Evolutionary conservation across 1,140 invertebrate species (phyloP).

Genomic region (Aphaenogaster ashmeadi): DNA sequence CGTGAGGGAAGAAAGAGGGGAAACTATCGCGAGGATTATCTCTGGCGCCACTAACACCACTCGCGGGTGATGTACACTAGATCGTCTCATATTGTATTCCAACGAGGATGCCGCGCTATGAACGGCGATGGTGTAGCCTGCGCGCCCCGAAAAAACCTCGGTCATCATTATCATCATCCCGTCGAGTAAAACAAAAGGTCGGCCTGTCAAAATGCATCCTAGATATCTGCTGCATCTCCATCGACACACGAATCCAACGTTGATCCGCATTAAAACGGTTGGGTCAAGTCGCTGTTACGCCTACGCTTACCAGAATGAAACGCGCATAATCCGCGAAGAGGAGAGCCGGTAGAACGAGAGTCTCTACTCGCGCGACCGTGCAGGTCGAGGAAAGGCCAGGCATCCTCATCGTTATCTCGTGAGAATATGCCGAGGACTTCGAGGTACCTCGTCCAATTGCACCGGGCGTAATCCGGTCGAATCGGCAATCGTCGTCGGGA

Average conservation of each 20-base stretch:
- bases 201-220: conserved; percentile 76
- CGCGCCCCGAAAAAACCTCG: conserved; percentile 54
- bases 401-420: conserved; percentile 57
- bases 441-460: conserved; percentile 49
- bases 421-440: conserved; percentile 23
- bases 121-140: conserved; percentile 39
- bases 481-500: conserved; percentile 55
- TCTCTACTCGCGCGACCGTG: background rate
- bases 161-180: conserved; percentile 71
- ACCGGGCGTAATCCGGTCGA: conserved; percentile 39
- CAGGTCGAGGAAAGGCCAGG: conserved; percentile 7
- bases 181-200: conserved; percentile 78
- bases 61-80: conserved; percentile 72
- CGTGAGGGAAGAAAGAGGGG: conserved; percentile 81
- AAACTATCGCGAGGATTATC: conserved; percentile 85
- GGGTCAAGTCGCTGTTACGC: conserved; percentile 68
- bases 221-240: conserved; percentile 67
- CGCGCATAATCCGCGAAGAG: conserved; percentile 72
- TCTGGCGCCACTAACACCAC: conserved; percentile 84
- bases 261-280: conserved; percentile 76
- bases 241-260: conserved; percentile 66
- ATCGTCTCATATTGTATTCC: conserved; percentile 74
- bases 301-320: conserved; percentile 66
- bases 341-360: conserved; percentile 60
- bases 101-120: conserved; percentile 65